Evolutionary conservation across 2,113 vertebrate genomes (phyloP).

Genomic region (Paralichthys olivaceus): DNA sequence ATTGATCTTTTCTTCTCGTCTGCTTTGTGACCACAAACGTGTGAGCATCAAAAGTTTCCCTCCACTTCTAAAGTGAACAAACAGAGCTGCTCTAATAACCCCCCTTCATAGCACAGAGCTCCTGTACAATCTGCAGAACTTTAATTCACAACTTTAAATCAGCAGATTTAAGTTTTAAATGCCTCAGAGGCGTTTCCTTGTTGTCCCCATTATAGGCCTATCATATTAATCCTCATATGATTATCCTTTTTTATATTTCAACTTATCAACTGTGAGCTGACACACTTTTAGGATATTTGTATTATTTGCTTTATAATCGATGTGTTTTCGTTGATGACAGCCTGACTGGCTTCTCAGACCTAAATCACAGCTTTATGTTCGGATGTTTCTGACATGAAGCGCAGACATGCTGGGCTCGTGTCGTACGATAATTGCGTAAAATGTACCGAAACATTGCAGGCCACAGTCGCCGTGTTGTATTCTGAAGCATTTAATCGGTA

Average conservation of each 20-base stretch:
- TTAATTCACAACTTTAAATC: background rate
- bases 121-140: background rate
- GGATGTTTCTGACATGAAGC: background rate
- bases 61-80: conserved; percentile 3
- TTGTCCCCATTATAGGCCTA: too few relatives aligned
- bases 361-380: background rate
- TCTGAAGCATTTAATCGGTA: conserved; percentile 77
- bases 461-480: conserved; percentile 49
- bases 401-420: conserved; percentile 14
- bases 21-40: conserved; percentile 59
- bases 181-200: too few relatives aligned
- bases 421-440: conserved; percentile 68
- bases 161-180: background rate
- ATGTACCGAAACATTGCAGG: conserved; percentile 62
- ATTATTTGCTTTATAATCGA: too few relatives aligned
- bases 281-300: background rate
- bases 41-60: conserved; percentile 48
- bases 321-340: background rate
- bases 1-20: conserved; percentile 69
- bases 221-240: too few relatives aligned
- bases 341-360: background rate
- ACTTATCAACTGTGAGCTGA: too few relatives aligned
- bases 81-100: background rate
- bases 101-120: background rate
- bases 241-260: too few relatives aligned